Evolutionary conservation across 1,140 invertebrate genomes (phyloP), one percentile per base, ranked within the genome.

Genomic region (Tetramorium simillimum): DNA sequence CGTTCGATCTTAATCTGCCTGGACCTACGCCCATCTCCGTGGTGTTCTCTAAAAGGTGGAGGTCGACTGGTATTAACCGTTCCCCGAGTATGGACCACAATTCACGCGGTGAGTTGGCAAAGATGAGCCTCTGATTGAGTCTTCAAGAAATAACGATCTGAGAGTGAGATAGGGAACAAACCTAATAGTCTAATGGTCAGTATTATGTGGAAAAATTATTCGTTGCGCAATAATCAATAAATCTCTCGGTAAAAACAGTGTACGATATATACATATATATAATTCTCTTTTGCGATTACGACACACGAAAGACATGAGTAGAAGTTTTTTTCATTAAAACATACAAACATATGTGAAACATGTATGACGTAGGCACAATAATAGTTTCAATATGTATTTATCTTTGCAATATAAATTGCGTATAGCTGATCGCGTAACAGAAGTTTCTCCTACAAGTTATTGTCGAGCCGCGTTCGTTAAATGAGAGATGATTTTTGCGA

Each of bases 1-100:
- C 89, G 81, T 21, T 53, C 85, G 87, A 91, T 91, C 90, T 84
- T 91, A 91, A 91, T 91, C 87, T 69, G 75, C 49, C 63, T 75
- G 12, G 18, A 62, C 51, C 80, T 75, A 76, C 56, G 77, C 58
- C 67, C 60, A 70, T 67, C 60, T 43, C 21, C 46, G 40, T 73
- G 76, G 53, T 89, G 49, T 70, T 46, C 86, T 77, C 70, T 67
- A 69, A 87, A 88, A 77, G 78, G 37, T 43, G 72, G 40, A 67
- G 77, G 81, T 76, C 70, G 67, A 21, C 51, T 60, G 63, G 67
- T 51, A 62, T 63, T 72, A 53, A 76, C 63, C 72, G 70, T 80
- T 78, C 62, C 73, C 73, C 37, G 10, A 67, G 14, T 58, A 56
- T 62, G 43, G 56, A n/a, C 65, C 37, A 40, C 69, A 40, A 65